These are phyloP conservation scores for Cosmia pyralina DNA, from an alignment of 2,888 invertebrate species.

Conservation along the genomic window DNA sequence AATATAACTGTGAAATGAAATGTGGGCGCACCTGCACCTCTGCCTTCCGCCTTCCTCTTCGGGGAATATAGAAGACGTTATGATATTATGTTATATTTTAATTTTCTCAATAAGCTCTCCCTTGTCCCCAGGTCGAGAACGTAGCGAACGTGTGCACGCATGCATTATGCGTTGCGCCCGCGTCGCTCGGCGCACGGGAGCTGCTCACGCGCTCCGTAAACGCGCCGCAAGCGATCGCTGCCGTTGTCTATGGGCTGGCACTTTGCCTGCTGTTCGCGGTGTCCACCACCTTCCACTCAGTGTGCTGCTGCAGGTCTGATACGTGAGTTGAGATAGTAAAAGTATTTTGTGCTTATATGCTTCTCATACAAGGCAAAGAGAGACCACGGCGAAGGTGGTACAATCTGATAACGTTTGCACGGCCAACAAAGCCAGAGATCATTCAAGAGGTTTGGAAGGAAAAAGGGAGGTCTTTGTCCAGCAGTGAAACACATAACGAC, in stretches of 20 bases:
- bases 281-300: conserved; percentile 97
- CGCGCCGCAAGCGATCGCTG: conserved; percentile 94
- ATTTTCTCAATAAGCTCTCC: not conserved
- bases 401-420: not conserved
- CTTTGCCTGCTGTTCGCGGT: conserved; percentile 96
- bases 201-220: conserved; percentile 93
- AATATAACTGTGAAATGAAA: too few species aligned
- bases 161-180: conserved; percentile 96
- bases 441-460: not conserved
- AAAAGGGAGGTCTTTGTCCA: not conserved
- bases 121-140: conserved; percentile 93
- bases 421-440: not conserved
- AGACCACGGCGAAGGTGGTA: not conserved
- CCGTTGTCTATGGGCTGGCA: conserved; percentile 96
- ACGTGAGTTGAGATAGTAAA: conserved; percentile 78
- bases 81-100: too few species aligned
- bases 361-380: conserved; percentile 16
- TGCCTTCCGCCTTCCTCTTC: too few species aligned
- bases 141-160: conserved; percentile 97
- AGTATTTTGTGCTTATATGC: conserved; percentile 27
- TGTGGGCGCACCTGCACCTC: too few species aligned
- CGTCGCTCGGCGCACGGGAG: conserved; percentile 94
- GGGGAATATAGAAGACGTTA: too few species aligned
- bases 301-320: conserved; percentile 93
- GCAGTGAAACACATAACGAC: not conserved